These are phyloP conservation scores for Chrysolina oricalcia DNA, from an alignment of 2,888 invertebrate species.

Conservation along the genomic window DNA sequence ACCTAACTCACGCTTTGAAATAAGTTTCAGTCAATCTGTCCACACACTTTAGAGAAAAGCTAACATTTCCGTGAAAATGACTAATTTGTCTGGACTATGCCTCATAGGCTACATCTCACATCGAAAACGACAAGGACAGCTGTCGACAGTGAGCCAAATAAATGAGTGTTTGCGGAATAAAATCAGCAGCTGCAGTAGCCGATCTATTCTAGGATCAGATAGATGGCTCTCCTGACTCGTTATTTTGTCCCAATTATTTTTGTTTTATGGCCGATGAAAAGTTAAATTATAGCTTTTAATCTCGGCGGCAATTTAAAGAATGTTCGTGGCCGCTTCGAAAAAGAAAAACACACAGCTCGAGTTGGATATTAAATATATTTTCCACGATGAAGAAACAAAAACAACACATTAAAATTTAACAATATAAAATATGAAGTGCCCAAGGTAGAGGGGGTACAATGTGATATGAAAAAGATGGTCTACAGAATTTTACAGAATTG, in stretches of 20 bases:
- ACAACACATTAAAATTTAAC: constrained; percentile 65
- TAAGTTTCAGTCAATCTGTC: neutral
- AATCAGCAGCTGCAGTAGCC: constrained; percentile 66
- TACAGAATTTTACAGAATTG: constrained; percentile 52
- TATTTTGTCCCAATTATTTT: constrained; percentile 70
- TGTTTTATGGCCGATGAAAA: constrained; percentile 68
- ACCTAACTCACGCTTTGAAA: no score
- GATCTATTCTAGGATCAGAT: constrained; percentile 69
- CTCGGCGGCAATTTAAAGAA: constrained; percentile 52
- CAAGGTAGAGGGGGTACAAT: constrained; percentile 57
- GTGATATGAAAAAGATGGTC: constrained; percentile 56
- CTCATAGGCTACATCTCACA: constrained; percentile 36
- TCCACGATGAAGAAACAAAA: constrained; percentile 61
- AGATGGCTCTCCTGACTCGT: constrained; percentile 65
- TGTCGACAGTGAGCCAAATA: constrained; percentile 55
- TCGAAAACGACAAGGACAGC: constrained; percentile 52
- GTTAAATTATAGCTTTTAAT: constrained; percentile 64
- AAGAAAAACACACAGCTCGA: constrained; percentile 13
- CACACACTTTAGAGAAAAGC: neutral
- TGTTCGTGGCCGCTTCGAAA: constrained; percentile 23
- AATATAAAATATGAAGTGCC: constrained; percentile 58
- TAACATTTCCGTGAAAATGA: neutral
- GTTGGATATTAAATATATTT: constrained; percentile 48
- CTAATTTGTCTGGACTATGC: constrained; percentile 7
- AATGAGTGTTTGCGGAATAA: constrained; percentile 51